Base-by-base conservation (phyloP, 2,888 invertebrate species). In the Epinotia nisella region DNA sequence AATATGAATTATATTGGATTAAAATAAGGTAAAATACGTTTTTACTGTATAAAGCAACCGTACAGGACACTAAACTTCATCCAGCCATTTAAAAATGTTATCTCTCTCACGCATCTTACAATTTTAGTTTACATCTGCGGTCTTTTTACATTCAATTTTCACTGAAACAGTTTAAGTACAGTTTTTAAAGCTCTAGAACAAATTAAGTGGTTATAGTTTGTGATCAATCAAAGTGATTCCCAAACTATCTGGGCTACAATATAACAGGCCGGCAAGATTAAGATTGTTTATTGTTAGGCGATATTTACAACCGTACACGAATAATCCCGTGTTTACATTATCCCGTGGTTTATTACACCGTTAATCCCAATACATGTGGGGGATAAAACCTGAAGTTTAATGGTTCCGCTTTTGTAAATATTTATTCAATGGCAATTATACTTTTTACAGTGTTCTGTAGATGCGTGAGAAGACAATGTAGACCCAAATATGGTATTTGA, bases 281-380 rank as follows among this genome's bases (percentile, higher is more conserved):
- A 58, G 61, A 72, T 62, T 68, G 72, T 72, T 72, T 72, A 72
- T 72, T 67, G 49, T 72, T 13, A 56, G 17, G 45, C 45, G 35
- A 39, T 62, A 49, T 72, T 72, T 68, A 72, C 67, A 51, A 21
- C 60, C 45, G 49, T 24, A 55, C 49, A 55, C 67, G 56, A 68
- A 72, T 62, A 72, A 68, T 68, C 61, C 67, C 7, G 17, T 75
- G 75, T 75, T 75, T 75, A 75, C 66, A 68, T 15, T 70, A 70
- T 53, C 24, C 58, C 49, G 53, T 21, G 58, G 70, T 78, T 77
- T 75, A 78, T 73, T 75, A 74, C 71, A 76, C 62, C 71, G 69
- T 74, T 59, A 75, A 76, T 77, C 75, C 45, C 19, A 45, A 66
- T 72, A 58, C 62, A 69, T 29, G 76, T 71, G 74, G 69, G 65